Conservation (phyloP, 2,797 vertebrate genomes). For the Hemitrygon akajei region DNA sequence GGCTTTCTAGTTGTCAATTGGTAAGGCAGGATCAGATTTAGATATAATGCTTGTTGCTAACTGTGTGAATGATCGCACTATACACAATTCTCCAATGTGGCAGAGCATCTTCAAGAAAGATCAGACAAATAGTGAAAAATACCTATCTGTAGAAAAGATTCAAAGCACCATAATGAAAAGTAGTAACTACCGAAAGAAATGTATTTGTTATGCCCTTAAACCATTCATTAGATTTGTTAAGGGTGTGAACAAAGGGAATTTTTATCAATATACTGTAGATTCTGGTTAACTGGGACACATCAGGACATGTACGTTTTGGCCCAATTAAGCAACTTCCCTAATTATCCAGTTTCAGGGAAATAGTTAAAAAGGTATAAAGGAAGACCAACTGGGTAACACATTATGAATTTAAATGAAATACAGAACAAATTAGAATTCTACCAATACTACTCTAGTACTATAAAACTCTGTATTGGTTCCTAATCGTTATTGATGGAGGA, state of each 20-base stretch:
- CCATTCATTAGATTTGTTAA: not conserved
- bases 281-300: too few relatives aligned
- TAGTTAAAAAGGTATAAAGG: too few relatives aligned
- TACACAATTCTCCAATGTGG: not conserved
- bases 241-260: not conserved
- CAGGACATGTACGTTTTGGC: too few relatives aligned
- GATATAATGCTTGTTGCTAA: not conserved
- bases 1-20: not conserved
- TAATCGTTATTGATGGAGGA: too few relatives aligned
- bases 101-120: not conserved
- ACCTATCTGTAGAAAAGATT: not conserved
- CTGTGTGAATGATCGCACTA: not conserved
- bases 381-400: too few relatives aligned
- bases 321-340: too few relatives aligned
- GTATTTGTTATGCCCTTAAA: not conserved
- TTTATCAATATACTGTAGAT: not conserved
- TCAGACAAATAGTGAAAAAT: not conserved
- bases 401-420: too few relatives aligned
- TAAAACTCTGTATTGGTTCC: too few relatives aligned
- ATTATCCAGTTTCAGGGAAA: too few relatives aligned
- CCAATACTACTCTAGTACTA: too few relatives aligned
- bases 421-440: too few relatives aligned
- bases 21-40: not conserved
- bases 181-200: not conserved
- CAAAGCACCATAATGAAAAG: not conserved